Percentiles rank a stretch among this genome's conserved stretches.
These are phyloP conservation scores for Rhinoderma darwinii DNA, from an alignment of 2,113 vertebrate genomes.

Conservation along the genomic window DNA sequence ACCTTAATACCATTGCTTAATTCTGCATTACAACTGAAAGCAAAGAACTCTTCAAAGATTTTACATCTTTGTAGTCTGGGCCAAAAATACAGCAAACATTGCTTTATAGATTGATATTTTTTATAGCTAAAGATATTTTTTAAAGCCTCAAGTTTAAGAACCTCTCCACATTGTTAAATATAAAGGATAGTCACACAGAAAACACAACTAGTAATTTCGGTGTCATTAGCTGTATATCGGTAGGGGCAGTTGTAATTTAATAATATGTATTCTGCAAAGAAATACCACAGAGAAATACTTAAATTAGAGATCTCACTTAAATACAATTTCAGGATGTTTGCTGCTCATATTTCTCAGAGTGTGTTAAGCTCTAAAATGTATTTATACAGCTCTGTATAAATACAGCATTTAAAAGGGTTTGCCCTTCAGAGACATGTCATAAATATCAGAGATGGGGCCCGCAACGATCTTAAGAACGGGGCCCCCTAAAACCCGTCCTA, in stretches of 20 bases:
- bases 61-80: neutral
- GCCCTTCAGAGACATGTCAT: too few relatives aligned
- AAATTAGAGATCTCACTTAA: neutral
- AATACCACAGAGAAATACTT: neutral
- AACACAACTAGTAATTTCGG: neutral
- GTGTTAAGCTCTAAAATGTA: neutral
- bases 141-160: neutral
- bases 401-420: neutral
- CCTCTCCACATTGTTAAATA: neutral
- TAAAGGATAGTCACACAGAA: neutral
- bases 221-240: neutral
- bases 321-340: neutral
- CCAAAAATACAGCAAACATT: constrained; percentile 3
- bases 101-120: neutral
- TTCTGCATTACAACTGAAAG: neutral
- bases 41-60: neutral
- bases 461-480: too few relatives aligned
- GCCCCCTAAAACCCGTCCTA: too few relatives aligned
- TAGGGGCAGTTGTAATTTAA: neutral
- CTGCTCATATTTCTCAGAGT: neutral
- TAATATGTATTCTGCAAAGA: constrained; percentile 18
- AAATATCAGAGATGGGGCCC: too few relatives aligned
- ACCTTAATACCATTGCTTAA: neutral
- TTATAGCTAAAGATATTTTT: neutral
- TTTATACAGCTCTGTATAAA: neutral